These are phyloP conservation scores for Ctenodactylus gundi DNA, from an alignment of 2,113 vertebrate species.

Conservation along the genomic window DNA sequence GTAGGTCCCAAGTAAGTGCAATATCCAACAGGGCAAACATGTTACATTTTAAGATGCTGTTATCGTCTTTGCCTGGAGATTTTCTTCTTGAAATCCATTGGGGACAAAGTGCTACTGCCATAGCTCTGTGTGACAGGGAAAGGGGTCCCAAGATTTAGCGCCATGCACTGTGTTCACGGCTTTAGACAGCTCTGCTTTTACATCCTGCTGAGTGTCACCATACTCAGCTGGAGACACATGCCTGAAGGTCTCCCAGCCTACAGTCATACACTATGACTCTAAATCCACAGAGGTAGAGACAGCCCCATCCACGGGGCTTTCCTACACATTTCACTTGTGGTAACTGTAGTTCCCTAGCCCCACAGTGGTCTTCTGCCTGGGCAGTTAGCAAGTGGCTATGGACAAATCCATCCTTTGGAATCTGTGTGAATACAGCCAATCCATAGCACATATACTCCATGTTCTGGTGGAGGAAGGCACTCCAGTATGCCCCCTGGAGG, in stretches of 20 bases:
- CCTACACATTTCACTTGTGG: too few relatives aligned
- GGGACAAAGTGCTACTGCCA: not conserved
- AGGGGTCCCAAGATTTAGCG: not conserved
- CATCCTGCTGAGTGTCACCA: not conserved
- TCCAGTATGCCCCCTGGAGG: too few relatives aligned
- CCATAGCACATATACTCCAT: not conserved
- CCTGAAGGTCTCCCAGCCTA: not conserved
- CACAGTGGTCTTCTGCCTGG: too few relatives aligned
- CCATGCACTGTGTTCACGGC: not conserved
- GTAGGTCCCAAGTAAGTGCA: not conserved
- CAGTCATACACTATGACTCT: too few relatives aligned
- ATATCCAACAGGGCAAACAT: not conserved
- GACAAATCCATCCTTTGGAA: too few relatives aligned
- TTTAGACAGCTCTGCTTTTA: not conserved
- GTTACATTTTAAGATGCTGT: not conserved
- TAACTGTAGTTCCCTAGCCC: not conserved
- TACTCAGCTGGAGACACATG: not conserved
- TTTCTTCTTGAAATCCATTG: not conserved
- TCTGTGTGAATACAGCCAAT: not conserved
- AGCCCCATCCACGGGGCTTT: too few relatives aligned
- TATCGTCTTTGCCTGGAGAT: not conserved
- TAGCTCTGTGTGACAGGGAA: not conserved
- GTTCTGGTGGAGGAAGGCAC: not conserved
- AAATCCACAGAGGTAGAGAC: too few relatives aligned
- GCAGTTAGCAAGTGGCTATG: not conserved